These are phyloP conservation scores for Galeopterus variegatus DNA, from an alignment of 2,113 vertebrate species.

Conservation along the genomic window DNA sequence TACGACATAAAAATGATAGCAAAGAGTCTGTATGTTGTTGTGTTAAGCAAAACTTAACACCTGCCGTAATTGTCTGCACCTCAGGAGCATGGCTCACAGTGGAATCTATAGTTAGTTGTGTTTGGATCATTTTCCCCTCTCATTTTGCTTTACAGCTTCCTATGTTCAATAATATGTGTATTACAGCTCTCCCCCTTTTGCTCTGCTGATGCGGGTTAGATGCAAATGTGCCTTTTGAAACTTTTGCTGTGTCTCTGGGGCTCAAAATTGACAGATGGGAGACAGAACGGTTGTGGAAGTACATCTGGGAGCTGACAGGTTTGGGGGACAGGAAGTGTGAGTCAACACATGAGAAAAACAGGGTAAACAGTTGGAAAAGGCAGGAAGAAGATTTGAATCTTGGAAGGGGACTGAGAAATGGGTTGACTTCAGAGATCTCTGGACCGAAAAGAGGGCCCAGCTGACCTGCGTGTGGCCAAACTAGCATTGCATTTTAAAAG, in stretches of 20 bases:
- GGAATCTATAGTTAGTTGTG: background rate
- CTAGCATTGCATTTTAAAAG: background rate
- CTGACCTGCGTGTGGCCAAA: background rate
- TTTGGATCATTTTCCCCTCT: background rate
- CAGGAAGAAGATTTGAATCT: background rate
- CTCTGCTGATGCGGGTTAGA: background rate
- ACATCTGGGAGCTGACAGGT: background rate
- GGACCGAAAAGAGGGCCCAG: background rate
- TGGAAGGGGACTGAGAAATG: background rate
- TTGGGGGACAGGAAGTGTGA: background rate
- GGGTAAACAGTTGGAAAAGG: background rate
- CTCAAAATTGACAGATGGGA: background rate
- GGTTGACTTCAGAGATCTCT: background rate
- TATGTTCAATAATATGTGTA: constrained; percentile 3
- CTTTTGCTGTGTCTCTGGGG: background rate
- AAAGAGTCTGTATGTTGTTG: background rate
- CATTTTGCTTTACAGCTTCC: background rate
- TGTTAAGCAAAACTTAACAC: background rate
- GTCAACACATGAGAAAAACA: background rate
- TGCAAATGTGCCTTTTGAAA: background rate
- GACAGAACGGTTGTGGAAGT: background rate
- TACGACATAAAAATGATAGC: background rate
- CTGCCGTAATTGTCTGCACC: background rate
- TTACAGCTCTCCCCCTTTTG: background rate
- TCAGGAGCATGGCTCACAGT: rapidly evolving